A percentile compares a stretch with the other conserved stretches of the same genome.
These are phyloP conservation scores for Hydractinia echinata DNA, from an alignment of 30 jellyfish, hydroid and myxozoan genomes.

Conservation along the genomic window DNA sequence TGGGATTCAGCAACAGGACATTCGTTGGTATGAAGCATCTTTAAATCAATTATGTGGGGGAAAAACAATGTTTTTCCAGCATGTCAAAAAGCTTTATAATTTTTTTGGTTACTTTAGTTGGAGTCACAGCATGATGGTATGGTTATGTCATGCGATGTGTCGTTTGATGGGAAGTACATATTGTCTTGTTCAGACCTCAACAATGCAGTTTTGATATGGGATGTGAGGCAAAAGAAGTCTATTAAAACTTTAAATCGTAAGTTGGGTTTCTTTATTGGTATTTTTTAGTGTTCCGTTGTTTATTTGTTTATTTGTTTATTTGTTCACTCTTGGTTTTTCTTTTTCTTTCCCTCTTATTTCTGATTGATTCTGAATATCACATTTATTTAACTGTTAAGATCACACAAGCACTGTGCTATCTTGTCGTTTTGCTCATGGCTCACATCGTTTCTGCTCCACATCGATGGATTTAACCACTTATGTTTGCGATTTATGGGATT, in stretches of 20 bases:
- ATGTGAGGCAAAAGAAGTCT: slow-evolving; percentile 52
- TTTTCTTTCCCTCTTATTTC: background rate
- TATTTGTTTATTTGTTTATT: background rate
- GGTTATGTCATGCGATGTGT: slow-evolving; percentile 78
- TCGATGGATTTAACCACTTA: slow-evolving; percentile 69
- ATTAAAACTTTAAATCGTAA: slow-evolving; percentile 58
- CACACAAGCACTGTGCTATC: slow-evolving; percentile 77
- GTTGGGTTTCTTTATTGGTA: background rate
- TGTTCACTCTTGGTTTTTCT: background rate
- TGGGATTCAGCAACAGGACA: slow-evolving; percentile 82
- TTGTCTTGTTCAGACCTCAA: slow-evolving; percentile 79
- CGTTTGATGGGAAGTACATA: slow-evolving; percentile 82
- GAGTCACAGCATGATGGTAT: slow-evolving; percentile 77
- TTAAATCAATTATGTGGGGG: background rate
- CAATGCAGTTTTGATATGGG: slow-evolving; percentile 69
- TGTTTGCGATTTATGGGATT: slow-evolving; percentile 63
- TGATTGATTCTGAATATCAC: background rate
- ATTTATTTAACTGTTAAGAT: slow-evolving; percentile 19
- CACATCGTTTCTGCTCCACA: slow-evolving; percentile 79
- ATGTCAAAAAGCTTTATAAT: background rate
- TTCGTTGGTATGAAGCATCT: slow-evolving; percentile 44
- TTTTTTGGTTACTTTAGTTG: slow-evolving; percentile 41
- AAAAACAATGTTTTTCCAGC: background rate
- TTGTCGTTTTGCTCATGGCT: slow-evolving; percentile 61
- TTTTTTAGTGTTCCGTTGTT: background rate